Evolutionary conservation across 2,113 vertebrate species (phyloP).

Genomic region (Catharus bicknelli): DNA sequence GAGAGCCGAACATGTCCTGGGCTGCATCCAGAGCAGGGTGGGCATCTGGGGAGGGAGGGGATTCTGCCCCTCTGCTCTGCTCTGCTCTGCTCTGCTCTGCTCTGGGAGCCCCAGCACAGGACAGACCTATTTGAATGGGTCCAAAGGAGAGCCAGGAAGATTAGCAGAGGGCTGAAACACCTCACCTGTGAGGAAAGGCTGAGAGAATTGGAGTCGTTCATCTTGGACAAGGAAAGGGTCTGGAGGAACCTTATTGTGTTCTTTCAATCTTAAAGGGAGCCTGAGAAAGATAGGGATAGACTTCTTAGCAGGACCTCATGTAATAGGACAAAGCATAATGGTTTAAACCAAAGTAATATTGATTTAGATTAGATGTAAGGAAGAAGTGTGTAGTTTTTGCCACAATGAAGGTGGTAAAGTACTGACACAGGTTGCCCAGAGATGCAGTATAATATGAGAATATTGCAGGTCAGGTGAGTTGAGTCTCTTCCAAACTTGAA

Average conservation of each 20-base stretch:
- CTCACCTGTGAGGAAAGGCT: not conserved
- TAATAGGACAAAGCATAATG: not conserved
- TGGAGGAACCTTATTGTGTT: not conserved
- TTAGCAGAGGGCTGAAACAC: not conserved
- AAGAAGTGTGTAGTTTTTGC: not conserved
- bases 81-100: rapidly evolving
- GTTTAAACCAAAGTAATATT: not conserved
- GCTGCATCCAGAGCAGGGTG: rapidly evolving
- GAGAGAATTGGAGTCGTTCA: not conserved
- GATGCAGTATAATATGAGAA: not conserved
- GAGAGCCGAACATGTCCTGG: rapidly evolving
- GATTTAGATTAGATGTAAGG: not conserved
- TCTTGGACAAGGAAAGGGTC: not conserved
- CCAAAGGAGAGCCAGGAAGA: not conserved
- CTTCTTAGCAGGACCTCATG: not conserved
- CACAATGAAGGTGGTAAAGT: not conserved
- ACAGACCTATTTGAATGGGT: not conserved
- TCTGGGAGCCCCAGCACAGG: not conserved
- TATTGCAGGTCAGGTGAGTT: not conserved
- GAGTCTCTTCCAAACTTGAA: not conserved
- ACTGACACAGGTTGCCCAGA: not conserved
- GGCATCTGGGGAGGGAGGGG: not conserved
- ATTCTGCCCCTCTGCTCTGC: not conserved
- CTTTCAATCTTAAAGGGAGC: not conserved
- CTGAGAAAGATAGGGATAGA: not conserved